phyloP scores from a whole-genome alignment of 2,113 vertebrate species.

The Trachemys scripta region DNA sequence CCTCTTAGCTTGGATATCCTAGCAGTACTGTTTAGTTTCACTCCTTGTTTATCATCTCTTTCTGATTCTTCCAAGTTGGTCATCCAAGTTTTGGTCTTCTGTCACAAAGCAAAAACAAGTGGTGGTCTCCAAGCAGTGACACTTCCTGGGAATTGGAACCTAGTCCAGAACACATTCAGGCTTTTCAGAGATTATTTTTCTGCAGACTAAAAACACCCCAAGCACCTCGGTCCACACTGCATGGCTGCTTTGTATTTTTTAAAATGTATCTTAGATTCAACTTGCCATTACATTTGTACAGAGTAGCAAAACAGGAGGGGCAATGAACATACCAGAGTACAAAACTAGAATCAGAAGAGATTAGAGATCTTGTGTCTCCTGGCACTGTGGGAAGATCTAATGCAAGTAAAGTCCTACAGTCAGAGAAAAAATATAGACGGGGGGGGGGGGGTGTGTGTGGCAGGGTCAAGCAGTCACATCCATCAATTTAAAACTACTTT shows the following conservation, averaged over 20 bases:
- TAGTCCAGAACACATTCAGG: not conserved
- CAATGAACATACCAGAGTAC: not conserved
- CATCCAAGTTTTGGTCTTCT: not conserved
- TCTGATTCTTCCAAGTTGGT: not conserved
- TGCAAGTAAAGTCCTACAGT: not conserved
- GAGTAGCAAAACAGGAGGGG: not conserved
- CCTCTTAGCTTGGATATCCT: too few relatives aligned
- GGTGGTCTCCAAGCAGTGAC: not conserved
- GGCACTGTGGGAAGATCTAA: not conserved
- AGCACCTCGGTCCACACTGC: not conserved
- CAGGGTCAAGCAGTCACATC: not conserved
- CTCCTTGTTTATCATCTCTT: not conserved
- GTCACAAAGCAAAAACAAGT: not conserved
- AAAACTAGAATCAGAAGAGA: not conserved
- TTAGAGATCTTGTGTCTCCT: not conserved
- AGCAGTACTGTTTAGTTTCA: not conserved
- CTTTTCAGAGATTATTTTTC: not conserved
- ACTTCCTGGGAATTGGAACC: not conserved
- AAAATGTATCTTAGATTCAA: not conserved
- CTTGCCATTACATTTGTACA: not conserved
- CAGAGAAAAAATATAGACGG: not conserved
- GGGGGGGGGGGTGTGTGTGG: too few relatives aligned
- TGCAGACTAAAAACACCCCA: not conserved
- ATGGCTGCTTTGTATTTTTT: not conserved
- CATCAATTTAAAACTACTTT: not conserved